These are phyloP conservation scores for Phengaris arion DNA, from an alignment of 2,888 invertebrate species.

Conservation along the genomic window DNA sequence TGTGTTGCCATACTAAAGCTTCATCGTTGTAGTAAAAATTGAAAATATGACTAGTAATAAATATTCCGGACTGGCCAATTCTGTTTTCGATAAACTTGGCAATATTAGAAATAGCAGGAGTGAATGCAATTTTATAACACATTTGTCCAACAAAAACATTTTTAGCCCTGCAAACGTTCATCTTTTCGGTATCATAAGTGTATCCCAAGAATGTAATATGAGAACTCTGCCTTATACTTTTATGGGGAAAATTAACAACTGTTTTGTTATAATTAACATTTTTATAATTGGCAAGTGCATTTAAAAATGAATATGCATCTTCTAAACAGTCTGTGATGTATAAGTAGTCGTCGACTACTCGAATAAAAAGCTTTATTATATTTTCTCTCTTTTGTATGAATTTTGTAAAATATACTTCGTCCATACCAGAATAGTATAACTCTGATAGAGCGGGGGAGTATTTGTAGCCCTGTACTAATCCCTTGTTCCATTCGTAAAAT, in stretches of 20 bases:
- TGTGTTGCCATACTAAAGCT: slow-evolving; percentile 61
- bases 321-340: slow-evolving; percentile 66
- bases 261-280: slow-evolving; percentile 72
- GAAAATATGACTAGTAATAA: slow-evolving; percentile 66
- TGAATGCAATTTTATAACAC: slow-evolving; percentile 71
- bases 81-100: slow-evolving; percentile 65
- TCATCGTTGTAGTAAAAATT: slow-evolving; percentile 63
- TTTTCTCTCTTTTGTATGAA: slow-evolving; percentile 45
- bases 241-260: slow-evolving; percentile 59
- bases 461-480: slow-evolving; percentile 72
- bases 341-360: slow-evolving; percentile 74
- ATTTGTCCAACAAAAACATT: slow-evolving; percentile 67
- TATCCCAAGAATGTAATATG: slow-evolving; percentile 67
- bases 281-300: slow-evolving; percentile 58
- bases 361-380: slow-evolving; percentile 56
- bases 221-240: slow-evolving; percentile 51
- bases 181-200: slow-evolving; percentile 58
- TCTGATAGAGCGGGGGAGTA: slow-evolving; percentile 75
- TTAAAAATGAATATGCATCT: slow-evolving; percentile 59
- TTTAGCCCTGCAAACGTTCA: slow-evolving; percentile 63
- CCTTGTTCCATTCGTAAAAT: slow-evolving; percentile 69
- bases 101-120: slow-evolving; percentile 53
- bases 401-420: slow-evolving; percentile 56
- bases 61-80: slow-evolving; percentile 68
- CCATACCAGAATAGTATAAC: slow-evolving; percentile 65